Evolutionary conservation across 2,113 vertebrate genomes (phyloP).

Genomic region (Chamaetylas fuelleborni): DNA sequence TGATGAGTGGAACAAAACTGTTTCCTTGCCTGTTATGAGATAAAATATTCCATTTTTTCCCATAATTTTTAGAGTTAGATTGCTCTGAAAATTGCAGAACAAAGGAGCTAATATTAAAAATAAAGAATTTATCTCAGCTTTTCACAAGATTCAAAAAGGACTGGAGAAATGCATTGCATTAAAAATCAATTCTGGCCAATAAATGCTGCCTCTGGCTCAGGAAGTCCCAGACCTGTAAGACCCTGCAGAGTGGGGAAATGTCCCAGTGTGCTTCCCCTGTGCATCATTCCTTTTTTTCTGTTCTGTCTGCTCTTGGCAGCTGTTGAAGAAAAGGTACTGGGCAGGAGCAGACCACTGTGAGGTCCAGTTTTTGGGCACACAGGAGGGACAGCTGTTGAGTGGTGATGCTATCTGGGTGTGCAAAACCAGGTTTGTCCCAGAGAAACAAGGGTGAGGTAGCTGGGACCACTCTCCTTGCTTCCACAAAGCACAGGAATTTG

Average conservation of each 20-base stretch:
- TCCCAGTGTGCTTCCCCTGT: background rate
- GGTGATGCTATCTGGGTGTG: background rate
- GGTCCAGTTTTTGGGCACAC: rapidly evolving
- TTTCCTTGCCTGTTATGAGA: background rate
- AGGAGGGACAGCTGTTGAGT: background rate
- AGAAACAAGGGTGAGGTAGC: background rate
- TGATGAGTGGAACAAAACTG: background rate
- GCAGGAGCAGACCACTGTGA: background rate
- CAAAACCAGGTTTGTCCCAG: background rate
- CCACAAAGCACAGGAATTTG: rapidly evolving
- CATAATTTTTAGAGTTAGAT: background rate
- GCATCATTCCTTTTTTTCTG: background rate
- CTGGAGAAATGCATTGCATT: background rate
- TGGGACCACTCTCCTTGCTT: background rate
- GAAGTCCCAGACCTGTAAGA: background rate
- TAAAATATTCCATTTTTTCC: background rate
- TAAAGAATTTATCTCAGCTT: background rate
- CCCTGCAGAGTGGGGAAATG: background rate
- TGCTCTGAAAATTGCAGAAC: background rate
- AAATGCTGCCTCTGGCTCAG: background rate
- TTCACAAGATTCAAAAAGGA: background rate
- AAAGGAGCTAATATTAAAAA: background rate
- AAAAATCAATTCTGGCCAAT: background rate
- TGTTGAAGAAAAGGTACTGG: background rate
- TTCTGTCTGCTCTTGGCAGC: background rate